Conservation (phyloP, 2,797 vertebrate genomes). For the Alfaro cultratus region DNA sequence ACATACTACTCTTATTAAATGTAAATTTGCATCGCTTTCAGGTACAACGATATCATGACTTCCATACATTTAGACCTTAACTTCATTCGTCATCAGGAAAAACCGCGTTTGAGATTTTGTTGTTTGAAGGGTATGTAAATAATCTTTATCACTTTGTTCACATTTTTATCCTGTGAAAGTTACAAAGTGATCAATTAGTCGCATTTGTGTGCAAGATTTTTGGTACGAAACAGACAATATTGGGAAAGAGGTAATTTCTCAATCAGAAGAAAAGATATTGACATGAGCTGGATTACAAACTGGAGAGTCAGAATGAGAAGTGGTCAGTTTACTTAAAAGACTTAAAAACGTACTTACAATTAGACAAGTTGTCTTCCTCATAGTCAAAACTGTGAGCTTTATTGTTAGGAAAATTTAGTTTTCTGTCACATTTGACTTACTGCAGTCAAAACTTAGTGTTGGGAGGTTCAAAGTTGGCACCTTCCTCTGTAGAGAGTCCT, state of each 20-base stretch:
- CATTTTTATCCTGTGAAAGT: not conserved
- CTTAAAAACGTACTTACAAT: not conserved
- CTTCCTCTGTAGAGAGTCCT: not conserved
- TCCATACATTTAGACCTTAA: not conserved
- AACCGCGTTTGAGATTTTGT: not conserved
- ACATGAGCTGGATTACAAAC: not conserved
- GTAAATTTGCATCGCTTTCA: not conserved
- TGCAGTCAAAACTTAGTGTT: not conserved
- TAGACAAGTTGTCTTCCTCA: not conserved
- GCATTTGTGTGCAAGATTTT: not conserved
- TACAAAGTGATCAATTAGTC: not conserved
- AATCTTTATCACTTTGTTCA: not conserved
- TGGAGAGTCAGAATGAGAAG: not conserved
- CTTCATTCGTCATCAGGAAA: not conserved
- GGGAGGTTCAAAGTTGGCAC: not conserved
- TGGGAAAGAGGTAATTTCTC: not conserved
- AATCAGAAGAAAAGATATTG: not conserved
- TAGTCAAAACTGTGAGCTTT: not conserved
- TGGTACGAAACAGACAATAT: not conserved
- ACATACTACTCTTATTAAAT: not conserved
- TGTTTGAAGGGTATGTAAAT: not conserved
- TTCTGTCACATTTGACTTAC: not conserved
- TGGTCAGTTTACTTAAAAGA: not conserved
- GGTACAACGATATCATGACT: not conserved
- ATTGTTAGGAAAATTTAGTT: not conserved